Conservation (phyloP, 1,140 invertebrate genomes). For the Vanessa tameamea region DNA sequence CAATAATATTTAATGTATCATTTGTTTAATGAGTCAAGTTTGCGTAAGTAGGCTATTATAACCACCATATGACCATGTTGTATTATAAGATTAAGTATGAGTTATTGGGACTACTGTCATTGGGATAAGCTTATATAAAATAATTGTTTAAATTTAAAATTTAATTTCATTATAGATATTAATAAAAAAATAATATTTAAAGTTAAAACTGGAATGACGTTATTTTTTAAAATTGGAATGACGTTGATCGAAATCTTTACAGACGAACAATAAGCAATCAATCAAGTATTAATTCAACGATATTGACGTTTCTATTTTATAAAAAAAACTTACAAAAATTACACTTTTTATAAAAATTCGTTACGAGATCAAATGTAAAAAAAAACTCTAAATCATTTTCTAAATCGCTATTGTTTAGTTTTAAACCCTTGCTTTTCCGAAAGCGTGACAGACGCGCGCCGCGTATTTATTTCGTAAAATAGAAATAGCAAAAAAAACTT, state of each 20-base stretch:
- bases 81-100: not conserved
- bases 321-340: constrained; percentile 43
- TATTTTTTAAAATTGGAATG: not conserved
- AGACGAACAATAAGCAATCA: constrained; percentile 60
- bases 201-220: not conserved
- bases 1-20: not conserved
- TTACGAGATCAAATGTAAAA: constrained; percentile 57
- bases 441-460: constrained; percentile 73
- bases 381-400: constrained; percentile 73
- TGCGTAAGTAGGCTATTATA: not conserved
- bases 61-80: constrained; percentile 2
- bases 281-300: constrained; percentile 55
- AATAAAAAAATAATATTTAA: not conserved
- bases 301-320: constrained; percentile 52
- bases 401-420: constrained; percentile 69
- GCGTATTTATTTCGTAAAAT: constrained; percentile 53
- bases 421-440: constrained; percentile 73
- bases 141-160: not conserved
- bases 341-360: constrained; percentile 62
- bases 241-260: constrained; percentile 10
- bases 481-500: constrained; percentile 59
- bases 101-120: no score
- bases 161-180: not conserved
- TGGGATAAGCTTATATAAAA: no score
- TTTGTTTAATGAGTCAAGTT: not conserved